Evolutionary conservation across 2,888 invertebrate genomes (phyloP), one percentile per base, ranked within the genome.

Genomic region (Onchidella celtica): DNA sequence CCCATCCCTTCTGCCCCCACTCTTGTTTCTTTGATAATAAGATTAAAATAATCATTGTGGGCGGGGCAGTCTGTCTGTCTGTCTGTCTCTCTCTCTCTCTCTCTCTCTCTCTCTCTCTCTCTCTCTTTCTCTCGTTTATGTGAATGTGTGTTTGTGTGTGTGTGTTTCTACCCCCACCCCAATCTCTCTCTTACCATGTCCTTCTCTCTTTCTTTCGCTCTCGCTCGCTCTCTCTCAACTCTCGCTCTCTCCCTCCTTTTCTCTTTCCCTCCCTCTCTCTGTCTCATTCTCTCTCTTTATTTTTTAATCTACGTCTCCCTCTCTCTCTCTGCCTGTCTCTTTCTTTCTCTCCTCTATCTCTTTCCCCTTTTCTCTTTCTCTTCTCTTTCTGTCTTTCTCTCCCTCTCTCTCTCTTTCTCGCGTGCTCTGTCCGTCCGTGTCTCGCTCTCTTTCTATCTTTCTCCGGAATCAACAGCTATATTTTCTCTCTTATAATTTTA

Each of bases 291-390:
- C 27, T 69, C 27, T 36, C 21, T 38, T 36, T 38, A 21, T 69
- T 36, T 38, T 36, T 69, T 36, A 17, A 21, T 69, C 69, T 69
- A 21, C 32, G 36, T 69, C 69, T 69, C 38, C 32, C 69, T 69
- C 21, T 69, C 65, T 65, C n/a, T 47, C 9, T 17, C 47, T 47
- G 47, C 47, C 47, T 47, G 47, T 47, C 47, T 47, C 9, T 47
- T 17, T 47, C 9, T 17, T 17, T 47, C 9, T 47, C 47, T 47
- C 9, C 47, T 47, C 47, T 47, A 17, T 17, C 47, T 47, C 9
- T 47, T 17, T 47, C 9, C 47, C 47, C 17, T 47, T 17, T 17
- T 47, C 9, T 17, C 47, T 47, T 6, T 47, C 47, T 47, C 47
- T 17, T 47, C 6, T 47, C 47, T 47, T 6, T 47, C 47, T 47